Base-by-base conservation (phyloP, 2,113 vertebrate genomes). In the Rhea americana region DNA sequence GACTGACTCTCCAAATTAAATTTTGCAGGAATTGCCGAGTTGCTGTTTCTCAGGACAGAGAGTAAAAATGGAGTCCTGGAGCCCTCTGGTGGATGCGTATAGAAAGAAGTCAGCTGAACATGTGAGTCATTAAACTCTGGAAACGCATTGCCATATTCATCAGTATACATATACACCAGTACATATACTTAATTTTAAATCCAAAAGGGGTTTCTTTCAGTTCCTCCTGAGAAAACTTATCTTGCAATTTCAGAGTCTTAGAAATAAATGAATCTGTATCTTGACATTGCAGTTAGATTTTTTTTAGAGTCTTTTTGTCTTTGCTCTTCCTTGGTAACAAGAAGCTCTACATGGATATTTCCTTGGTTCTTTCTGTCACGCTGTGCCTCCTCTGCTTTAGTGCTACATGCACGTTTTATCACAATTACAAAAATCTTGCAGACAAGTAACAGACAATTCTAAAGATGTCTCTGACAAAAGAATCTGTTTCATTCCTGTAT, bases 1-100 rank as follows among this genome's bases (percentile, higher is more conserved):
- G 20, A 2, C 20, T 3, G 7, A 13, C 19, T 53, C 65, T 32
- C 19, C 26, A 2, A 0, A 2, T 13, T 4, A 11, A 1, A 0
- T 55, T 35, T n/a, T 41, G 50, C 62, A 2, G 71, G 56, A 56
- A 1, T 21, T 15, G 20, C 1, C 2, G 28, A 4, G 1, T 35
- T 21, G 25, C 32, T 7, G 58, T 47, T 39, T 9, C 13, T 5
- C 30, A 1, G 45, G 30, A 39, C 47, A 12, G 14, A 3, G 10
- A 20, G 17, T 30, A 66, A 78, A 43, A 24, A 11, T 47, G 65
- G 55, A 59, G 9, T 8, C 51, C 14, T 3, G 48, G 80, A 45
- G 87, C 87, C 76, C 91, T 75, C 95, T 96, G 61, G 72, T 71
- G 93, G 75, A 21, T 35, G 9, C 8, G 0, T 28, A 7, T 1